These are phyloP conservation scores for Pyrgus malvae DNA, from an alignment of 2,888 invertebrate genomes.

Conservation along the genomic window DNA sequence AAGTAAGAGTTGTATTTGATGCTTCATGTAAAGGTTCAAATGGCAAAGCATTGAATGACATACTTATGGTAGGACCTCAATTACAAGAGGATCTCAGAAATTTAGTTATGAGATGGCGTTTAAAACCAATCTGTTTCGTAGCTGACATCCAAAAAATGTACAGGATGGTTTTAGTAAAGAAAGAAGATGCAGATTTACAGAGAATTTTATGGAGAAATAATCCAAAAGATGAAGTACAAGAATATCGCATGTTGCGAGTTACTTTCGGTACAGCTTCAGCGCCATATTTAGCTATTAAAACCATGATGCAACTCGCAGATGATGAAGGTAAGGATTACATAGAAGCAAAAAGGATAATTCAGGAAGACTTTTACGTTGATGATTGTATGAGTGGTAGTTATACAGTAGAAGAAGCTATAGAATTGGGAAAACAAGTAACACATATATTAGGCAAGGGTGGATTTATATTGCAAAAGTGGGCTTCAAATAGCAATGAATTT, in stretches of 20 bases:
- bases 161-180: neutral
- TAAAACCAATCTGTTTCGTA: constrained; percentile 1
- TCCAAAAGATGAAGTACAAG: neutral
- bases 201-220: constrained; percentile 2
- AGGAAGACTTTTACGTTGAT: too few species aligned
- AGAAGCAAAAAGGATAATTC: too few species aligned
- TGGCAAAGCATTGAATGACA: constrained; percentile 8
- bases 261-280: neutral
- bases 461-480: too few species aligned
- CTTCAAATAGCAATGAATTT: too few species aligned
- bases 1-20: constrained; percentile 8
- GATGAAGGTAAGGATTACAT: too few species aligned
- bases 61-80: constrained; percentile 9
- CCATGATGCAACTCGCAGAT: neutral
- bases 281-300: neutral
- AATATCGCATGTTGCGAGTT: neutral
- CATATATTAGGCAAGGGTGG: too few species aligned
- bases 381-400: too few species aligned
- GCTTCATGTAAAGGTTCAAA: constrained; percentile 10
- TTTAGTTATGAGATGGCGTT: constrained; percentile 21
- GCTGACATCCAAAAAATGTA: neutral
- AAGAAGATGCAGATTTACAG: neutral
- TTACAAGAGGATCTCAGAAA: constrained; percentile 21
- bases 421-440: too few species aligned
- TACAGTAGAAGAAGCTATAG: too few species aligned